Evolutionary conservation across 64 coral and sea anemone species (phyloP).

Genomic region (Porites lutea): DNA sequence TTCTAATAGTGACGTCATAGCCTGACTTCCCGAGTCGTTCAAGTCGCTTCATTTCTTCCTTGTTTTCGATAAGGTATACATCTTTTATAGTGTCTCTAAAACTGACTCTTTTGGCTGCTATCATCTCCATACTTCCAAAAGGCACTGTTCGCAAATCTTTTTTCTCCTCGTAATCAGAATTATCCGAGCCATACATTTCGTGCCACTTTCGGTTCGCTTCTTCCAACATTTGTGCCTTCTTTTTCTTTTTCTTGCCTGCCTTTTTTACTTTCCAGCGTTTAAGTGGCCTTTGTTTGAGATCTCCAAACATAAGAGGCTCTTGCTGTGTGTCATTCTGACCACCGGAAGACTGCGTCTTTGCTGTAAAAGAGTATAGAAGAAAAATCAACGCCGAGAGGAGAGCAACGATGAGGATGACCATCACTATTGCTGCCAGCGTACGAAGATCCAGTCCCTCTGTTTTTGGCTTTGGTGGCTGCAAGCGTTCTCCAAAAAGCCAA

Average conservation of each 20-base stretch:
- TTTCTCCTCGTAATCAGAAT: neutral
- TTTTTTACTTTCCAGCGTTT: conserved; percentile 28
- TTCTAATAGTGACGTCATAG: neutral
- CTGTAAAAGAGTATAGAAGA: neutral
- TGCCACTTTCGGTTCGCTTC: conserved; percentile 36
- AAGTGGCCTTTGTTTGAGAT: neutral
- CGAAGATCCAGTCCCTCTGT: neutral
- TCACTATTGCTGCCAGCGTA: neutral
- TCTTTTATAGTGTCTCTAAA: conserved; percentile 38
- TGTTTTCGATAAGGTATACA: conserved; percentile 42
- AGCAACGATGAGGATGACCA: neutral
- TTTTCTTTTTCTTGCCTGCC: neutral
- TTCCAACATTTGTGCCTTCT: neutral
- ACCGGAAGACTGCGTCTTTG: neutral
- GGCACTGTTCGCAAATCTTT: neutral
- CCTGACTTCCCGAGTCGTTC: neutral
- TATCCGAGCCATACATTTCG: conserved; percentile 8
- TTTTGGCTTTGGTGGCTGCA: neutral
- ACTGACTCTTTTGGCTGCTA: conserved; percentile 19
- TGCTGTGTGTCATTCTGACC: neutral
- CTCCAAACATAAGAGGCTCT: neutral
- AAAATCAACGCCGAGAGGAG: neutral
- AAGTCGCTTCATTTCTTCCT: conserved; percentile 32
- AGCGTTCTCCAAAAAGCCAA: neutral
- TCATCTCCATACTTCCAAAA: conserved; percentile 8